These are phyloP conservation scores for Eufriesea mexicana DNA, from an alignment of 1,140 invertebrate genomes.

Conservation along the genomic window DNA sequence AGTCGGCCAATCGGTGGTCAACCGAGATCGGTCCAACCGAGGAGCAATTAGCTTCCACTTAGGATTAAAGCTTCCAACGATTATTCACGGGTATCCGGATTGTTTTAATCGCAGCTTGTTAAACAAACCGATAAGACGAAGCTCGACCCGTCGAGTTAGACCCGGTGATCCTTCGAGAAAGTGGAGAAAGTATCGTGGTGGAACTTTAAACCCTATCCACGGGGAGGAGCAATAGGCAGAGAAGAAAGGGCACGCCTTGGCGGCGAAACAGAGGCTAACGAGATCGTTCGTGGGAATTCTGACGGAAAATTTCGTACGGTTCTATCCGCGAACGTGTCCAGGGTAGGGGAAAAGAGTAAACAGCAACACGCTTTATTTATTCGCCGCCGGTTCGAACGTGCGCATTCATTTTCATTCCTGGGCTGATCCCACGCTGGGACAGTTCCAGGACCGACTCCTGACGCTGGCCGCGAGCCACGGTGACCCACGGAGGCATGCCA, in stretches of 20 bases:
- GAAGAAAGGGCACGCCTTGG: background rate
- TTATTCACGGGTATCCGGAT: background rate
- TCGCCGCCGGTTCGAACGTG: constrained; percentile 23
- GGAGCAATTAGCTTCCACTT: constrained; percentile 12
- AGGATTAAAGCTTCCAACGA: background rate
- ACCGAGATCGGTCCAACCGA: background rate
- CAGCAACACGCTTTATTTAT: constrained; percentile 40
- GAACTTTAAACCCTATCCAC: too few relatives aligned
- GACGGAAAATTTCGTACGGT: constrained; percentile 15
- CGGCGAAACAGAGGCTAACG: background rate
- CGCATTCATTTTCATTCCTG: constrained; percentile 43
- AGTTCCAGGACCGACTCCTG: constrained; percentile 64
- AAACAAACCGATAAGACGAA: background rate
- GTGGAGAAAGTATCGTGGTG: too few relatives aligned
- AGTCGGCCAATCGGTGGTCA: constrained; percentile 14
- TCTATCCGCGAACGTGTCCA: background rate
- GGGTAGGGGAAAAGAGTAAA: constrained; percentile 17
- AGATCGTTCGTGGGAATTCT: constrained; percentile 19
- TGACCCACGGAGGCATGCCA: constrained; percentile 42
- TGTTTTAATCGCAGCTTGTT: background rate
- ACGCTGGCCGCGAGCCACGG: constrained; percentile 48
- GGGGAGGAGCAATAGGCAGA: too few relatives aligned
- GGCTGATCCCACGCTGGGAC: constrained; percentile 45
- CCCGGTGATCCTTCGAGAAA: fast-evolving
- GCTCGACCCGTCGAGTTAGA: too few relatives aligned